Base-by-base conservation (phyloP, 2,888 invertebrate species). In the Lycia hirtaria region DNA sequence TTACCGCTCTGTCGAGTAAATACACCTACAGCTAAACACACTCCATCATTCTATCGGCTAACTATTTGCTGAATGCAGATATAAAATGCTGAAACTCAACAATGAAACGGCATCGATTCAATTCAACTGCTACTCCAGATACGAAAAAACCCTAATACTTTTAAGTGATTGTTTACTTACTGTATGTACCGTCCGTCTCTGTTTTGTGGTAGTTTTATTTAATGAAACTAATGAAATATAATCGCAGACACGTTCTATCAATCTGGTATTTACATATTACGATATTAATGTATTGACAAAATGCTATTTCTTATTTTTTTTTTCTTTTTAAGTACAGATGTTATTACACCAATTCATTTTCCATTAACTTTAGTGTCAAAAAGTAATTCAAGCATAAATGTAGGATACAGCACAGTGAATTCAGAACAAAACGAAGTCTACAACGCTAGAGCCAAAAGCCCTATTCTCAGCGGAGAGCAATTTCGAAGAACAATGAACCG, bases 1-100 rank as follows among this genome's bases (percentile, higher is more conserved):
- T 92, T 91, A 92, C 88, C 87, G 89, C 76, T n/a, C n/a, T 85
- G 83, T 80, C 83, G 83, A 81, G 85, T 81, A 90, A 90, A 92
- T 88, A 91, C n/a, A n/a, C 82, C 85, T 85, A 80, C 80, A 80
- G 85, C 87, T 88, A 88, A 87, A 87, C 87, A 88, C 82, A 89
- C 88, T 86, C 81, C 82, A 88, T 87, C 85, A 87, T 87, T 85
- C 87, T 83, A 90, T 90, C 85, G 87, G 76, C 81, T 81, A 82
- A 86, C 83, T 87, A 83, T 87, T 87, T 86, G 82, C 76, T n/a
- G 65, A 77, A 83, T 83, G 81, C 83, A 81, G 83, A 81, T 82
- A 81, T 82, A 84, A 82, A 85, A 83, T 74, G 80, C 78, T 78
- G 78, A 84, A 80, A 75, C 72, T 67, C 67, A 76, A 76, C 73